phyloP scores from a whole-genome alignment of 2,797 vertebrate species.

The Hippopotamyrus pictus region DNA sequence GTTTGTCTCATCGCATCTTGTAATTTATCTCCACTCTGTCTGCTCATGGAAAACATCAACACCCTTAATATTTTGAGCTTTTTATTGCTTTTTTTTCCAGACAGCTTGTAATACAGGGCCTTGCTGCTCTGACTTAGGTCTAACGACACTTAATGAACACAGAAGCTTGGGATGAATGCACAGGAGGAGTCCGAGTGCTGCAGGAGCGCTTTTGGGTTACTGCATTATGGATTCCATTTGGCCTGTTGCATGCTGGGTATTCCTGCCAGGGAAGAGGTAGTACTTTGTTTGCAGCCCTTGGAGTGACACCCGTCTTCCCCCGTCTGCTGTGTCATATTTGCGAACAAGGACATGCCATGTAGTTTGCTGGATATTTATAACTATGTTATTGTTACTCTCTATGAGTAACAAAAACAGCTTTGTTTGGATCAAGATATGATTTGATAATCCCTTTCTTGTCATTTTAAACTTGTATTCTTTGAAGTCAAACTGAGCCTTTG shows the following conservation, averaged over 20 bases:
- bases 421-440: neutral
- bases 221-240: neutral
- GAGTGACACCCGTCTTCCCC: neutral
- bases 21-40: slow-evolving; percentile 29
- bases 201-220: neutral
- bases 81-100: neutral
- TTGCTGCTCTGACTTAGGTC: neutral
- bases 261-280: neutral
- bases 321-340: neutral
- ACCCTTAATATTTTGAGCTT: slow-evolving; percentile 16
- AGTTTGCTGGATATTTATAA: neutral
- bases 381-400: neutral
- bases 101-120: neutral
- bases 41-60: slow-evolving; percentile 23
- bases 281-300: neutral
- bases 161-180: neutral
- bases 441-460: neutral
- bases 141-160: neutral
- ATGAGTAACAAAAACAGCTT: neutral
- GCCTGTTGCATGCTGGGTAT: neutral
- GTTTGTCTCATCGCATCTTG: slow-evolving; percentile 27
- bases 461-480: neutral
- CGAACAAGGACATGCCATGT: neutral
- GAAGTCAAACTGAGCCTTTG: neutral
- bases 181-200: neutral